Conservation (phyloP, 30 jellyfish, hydroid and myxozoan species). For the Aurelia sp. region DNA sequence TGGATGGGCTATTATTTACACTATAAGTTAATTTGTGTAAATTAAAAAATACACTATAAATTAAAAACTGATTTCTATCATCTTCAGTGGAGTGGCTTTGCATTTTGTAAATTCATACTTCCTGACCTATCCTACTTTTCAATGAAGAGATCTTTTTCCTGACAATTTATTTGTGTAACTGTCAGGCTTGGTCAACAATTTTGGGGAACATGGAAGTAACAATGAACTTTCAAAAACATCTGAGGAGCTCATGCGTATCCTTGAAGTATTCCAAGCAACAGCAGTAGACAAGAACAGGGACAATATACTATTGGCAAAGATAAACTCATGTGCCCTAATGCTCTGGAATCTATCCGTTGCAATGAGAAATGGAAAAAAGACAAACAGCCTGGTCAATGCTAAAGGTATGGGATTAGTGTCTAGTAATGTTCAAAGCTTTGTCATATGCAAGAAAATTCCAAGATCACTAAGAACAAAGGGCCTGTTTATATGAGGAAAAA, state of each 20-base stretch:
- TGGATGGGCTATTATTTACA: too few relatives aligned
- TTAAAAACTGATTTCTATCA: too few relatives aligned
- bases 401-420: constrained; percentile 40
- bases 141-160: not conserved
- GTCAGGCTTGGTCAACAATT: constrained; percentile 15
- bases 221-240: not conserved
- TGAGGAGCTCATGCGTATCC: constrained; percentile 23
- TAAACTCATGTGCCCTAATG: constrained; percentile 66
- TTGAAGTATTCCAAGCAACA: constrained; percentile 10
- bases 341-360: constrained; percentile 86
- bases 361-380: constrained; percentile 60
- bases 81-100: too few relatives aligned
- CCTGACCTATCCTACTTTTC: too few relatives aligned
- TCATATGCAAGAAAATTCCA: too few relatives aligned
- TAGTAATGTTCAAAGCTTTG: too few relatives aligned
- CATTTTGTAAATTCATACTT: too few relatives aligned
- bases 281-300: constrained; percentile 29
- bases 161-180: not conserved
- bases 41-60: too few relatives aligned
- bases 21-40: too few relatives aligned
- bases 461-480: too few relatives aligned
- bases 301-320: constrained; percentile 34
- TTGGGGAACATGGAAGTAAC: not conserved
- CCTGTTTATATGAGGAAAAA: too few relatives aligned
- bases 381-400: constrained; percentile 59